These are phyloP conservation scores for Peromyscus attwateri DNA, from an alignment of 2,797 vertebrate species.

Conservation along the genomic window DNA sequence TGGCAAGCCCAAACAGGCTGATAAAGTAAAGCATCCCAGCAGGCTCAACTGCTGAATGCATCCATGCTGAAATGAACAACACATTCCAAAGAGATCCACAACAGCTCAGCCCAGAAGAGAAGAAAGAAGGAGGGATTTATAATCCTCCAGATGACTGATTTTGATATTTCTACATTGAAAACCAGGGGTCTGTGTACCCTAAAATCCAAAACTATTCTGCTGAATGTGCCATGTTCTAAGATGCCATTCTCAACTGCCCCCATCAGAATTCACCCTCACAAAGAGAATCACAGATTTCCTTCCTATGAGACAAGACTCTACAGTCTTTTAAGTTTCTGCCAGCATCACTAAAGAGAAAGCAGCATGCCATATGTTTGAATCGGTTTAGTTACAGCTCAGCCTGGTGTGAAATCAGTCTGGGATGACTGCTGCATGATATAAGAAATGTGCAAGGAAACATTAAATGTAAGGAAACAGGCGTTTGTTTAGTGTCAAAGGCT, in stretches of 20 bases:
- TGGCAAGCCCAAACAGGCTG: slow-evolving; percentile 82
- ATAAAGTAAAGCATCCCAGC: slow-evolving; percentile 85
- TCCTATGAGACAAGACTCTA: neutral
- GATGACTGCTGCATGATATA: neutral
- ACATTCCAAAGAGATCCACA: slow-evolving; percentile 74
- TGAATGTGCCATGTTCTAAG: neutral
- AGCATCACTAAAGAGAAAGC: slow-evolving; percentile 45
- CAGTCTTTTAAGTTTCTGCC: slow-evolving; percentile 64
- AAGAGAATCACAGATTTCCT: slow-evolving; percentile 53
- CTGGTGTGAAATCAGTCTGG: neutral
- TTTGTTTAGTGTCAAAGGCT: slow-evolving; percentile 32
- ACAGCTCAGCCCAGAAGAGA: slow-evolving; percentile 25
- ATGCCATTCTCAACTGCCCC: neutral
- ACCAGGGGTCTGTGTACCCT: neutral
- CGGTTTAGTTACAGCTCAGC: neutral
- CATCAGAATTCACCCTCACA: neutral
- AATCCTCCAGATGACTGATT: slow-evolving; percentile 13
- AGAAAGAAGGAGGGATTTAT: neutral
- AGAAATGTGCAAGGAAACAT: slow-evolving; percentile 9
- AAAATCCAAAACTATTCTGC: neutral
- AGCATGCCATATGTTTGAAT: neutral
- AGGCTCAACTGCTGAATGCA: slow-evolving; percentile 83
- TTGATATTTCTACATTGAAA: neutral
- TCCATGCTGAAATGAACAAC: slow-evolving; percentile 86
- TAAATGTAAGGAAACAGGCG: neutral